Base-by-base conservation (phyloP, 1,140 invertebrate genomes). In the Argopecten irradians region DNA sequence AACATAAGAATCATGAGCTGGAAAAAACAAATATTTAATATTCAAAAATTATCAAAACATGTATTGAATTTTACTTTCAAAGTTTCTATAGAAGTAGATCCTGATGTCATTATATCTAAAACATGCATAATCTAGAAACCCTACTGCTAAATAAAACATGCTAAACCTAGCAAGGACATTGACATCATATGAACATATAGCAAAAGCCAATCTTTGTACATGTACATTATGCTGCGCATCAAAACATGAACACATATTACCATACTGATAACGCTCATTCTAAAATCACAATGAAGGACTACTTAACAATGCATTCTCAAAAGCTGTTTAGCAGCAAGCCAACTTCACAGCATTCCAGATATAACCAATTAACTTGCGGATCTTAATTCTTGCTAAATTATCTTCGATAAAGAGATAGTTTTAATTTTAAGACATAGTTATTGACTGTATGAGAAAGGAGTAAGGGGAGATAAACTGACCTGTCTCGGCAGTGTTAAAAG, bases 401-500 rank as follows among this genome's bases (percentile, higher is more conserved):
- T 71, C n/a, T 71, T 71, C 8, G n/a, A 22, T 71, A 71, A 28
- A n/a, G 22, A 28, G 28, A 28, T 71, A n/a, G n/a, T n/a, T 32
- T 41, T 22, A 55, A 32, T 19, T 46, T 33, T 86, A 0, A 28
- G 8, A 86, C 34, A 32, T 55, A 41, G 3, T 32, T n/a, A n/a
- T n/a, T n/a, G n/a, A n/a, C n/a, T n/a, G n/a, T 39, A n/a, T 85
- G 82, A 34, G 71, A 1, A 85, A 85, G 8, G 3, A 41, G 19
- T n/a, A 22, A 85, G 34, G 34, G 39, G 19, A 55, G 34, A 33
- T n/a, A 11, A 33, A 71, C 92, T 86, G 95, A 98, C 97, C 97
- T 99, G 98, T 87, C 98, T 98, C 3, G 98, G 97, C 32, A 96
- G 93, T 5, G 95, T 95, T 0, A 96, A 88, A 0, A 96, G 92